Percentiles rank a stretch among this genome's conserved stretches.
Conservation (phyloP, 2,797 vertebrate species). For the Darevskia mixta region DNA sequence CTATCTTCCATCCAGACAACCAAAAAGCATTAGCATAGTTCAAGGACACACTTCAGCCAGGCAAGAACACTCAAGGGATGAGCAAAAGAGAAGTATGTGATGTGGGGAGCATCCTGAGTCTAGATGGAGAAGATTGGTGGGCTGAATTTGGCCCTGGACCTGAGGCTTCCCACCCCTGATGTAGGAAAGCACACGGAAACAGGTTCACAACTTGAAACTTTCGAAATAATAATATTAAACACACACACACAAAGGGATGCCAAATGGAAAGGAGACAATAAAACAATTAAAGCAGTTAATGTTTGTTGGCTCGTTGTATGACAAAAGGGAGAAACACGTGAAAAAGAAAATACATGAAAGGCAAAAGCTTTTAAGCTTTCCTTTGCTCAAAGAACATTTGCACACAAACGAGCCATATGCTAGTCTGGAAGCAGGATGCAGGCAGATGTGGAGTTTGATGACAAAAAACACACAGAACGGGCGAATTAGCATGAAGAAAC, state of each 20-base stretch:
- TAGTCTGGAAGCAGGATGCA: constrained; percentile 29
- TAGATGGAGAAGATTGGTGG: too few relatives aligned
- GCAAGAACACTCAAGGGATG: too few relatives aligned
- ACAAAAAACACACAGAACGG: constrained; percentile 53
- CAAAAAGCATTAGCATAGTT: too few relatives aligned
- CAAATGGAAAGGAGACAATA: neutral
- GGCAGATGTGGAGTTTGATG: constrained; percentile 55
- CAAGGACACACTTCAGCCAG: too few relatives aligned
- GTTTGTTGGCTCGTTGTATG: constrained; percentile 7
- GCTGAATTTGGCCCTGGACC: too few relatives aligned
- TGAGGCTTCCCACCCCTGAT: too few relatives aligned
- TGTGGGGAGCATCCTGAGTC: too few relatives aligned
- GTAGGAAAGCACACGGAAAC: neutral
- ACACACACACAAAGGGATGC: neutral
- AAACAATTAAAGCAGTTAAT: constrained; percentile 27
- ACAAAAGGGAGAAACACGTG: constrained; percentile 27
- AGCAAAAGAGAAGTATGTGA: too few relatives aligned
- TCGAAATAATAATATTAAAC: constrained; percentile 27
- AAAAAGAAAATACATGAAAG: constrained; percentile 19
- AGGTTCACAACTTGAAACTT: neutral
- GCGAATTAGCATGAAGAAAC: constrained; percentile 60
- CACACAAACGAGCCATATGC: constrained; percentile 46
- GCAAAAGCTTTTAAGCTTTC: neutral
- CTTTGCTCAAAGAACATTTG: constrained; percentile 44
- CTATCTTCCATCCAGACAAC: too few relatives aligned